A percentile compares a stretch with the other conserved stretches of the same genome.
These are phyloP conservation scores for Acanthosepion pharaonis DNA, from an alignment of 2,888 invertebrate species.

Conservation along the genomic window DNA sequence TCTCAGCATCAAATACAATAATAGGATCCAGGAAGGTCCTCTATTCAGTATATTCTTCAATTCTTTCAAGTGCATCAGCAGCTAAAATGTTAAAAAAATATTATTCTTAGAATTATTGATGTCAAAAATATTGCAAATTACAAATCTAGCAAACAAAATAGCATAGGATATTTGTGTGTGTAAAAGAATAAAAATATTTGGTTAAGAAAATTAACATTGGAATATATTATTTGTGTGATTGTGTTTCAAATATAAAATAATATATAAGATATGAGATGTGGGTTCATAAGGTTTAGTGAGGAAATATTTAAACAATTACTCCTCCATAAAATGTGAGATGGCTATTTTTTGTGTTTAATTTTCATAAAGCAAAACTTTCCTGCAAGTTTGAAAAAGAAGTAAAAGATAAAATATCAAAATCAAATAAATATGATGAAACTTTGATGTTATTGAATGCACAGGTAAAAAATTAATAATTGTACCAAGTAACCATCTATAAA, in stretches of 20 bases:
- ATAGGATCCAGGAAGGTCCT: neutral
- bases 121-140: neutral
- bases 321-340: too few relatives aligned
- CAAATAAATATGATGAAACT: too few relatives aligned
- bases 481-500: too few relatives aligned
- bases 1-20: neutral
- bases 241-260: neutral
- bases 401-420: too few relatives aligned
- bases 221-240: neutral
- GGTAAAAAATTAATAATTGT: too few relatives aligned
- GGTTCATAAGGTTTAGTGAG: neutral
- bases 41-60: neutral
- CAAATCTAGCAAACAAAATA: neutral
- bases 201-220: too few relatives aligned
- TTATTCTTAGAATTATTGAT: neutral
- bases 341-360: too few relatives aligned
- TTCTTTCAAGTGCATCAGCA: neutral
- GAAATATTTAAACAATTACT: too few relatives aligned
- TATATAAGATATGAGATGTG: neutral
- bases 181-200: too few relatives aligned
- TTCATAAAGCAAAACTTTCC: too few relatives aligned
- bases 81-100: neutral
- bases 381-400: too few relatives aligned
- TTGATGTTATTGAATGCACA: too few relatives aligned
- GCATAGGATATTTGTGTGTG: neutral